phyloP scores from a whole-genome alignment of 2,888 invertebrate genomes.

The Dryobota labecula region DNA sequence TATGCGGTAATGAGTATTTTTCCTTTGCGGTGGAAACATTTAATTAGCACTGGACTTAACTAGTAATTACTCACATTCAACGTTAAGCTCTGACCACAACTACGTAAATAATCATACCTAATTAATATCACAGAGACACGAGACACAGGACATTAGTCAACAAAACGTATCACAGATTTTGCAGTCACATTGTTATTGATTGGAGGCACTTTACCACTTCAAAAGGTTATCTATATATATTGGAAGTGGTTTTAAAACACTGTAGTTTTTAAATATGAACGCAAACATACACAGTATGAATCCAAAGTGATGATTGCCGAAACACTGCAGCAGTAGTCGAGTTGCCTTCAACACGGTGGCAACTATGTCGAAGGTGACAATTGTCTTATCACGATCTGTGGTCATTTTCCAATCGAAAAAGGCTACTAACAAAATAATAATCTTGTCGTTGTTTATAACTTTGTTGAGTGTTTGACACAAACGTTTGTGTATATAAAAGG shows the following conservation, averaged over 20 bases:
- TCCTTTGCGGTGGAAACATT: slow-evolving; percentile 36
- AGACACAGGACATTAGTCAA: slow-evolving; percentile 19
- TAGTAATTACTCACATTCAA: slow-evolving; percentile 50
- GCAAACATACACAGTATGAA: slow-evolving; percentile 54
- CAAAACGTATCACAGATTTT: slow-evolving; percentile 53
- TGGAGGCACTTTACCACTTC: slow-evolving; percentile 42
- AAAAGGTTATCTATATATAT: slow-evolving; percentile 20
- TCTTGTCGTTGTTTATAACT: slow-evolving; percentile 43
- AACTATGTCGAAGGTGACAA: slow-evolving; percentile 75
- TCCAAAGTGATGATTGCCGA: slow-evolving; percentile 39
- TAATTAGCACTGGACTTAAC: slow-evolving; percentile 29
- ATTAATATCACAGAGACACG: slow-evolving; percentile 46
- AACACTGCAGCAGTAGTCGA: slow-evolving; percentile 52
- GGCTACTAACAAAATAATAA: slow-evolving; percentile 46
- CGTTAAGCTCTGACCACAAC: slow-evolving; percentile 32
- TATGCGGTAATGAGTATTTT: slow-evolving; percentile 33
- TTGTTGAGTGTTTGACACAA: slow-evolving; percentile 25
- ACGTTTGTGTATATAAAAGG: slow-evolving; percentile 47
- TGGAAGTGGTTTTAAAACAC: slow-evolving; percentile 45
- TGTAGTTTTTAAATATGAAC: slow-evolving; percentile 43
- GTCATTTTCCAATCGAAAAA: slow-evolving; percentile 77
- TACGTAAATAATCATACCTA: slow-evolving; percentile 22
- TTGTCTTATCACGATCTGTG: slow-evolving; percentile 80
- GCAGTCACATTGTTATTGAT: slow-evolving; percentile 66
- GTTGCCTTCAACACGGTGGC: slow-evolving; percentile 46